Evolutionary conservation across 2,113 vertebrate genomes (phyloP), one percentile per base, ranked within the genome.

Genomic region (Leptocoma aspasia): DNA sequence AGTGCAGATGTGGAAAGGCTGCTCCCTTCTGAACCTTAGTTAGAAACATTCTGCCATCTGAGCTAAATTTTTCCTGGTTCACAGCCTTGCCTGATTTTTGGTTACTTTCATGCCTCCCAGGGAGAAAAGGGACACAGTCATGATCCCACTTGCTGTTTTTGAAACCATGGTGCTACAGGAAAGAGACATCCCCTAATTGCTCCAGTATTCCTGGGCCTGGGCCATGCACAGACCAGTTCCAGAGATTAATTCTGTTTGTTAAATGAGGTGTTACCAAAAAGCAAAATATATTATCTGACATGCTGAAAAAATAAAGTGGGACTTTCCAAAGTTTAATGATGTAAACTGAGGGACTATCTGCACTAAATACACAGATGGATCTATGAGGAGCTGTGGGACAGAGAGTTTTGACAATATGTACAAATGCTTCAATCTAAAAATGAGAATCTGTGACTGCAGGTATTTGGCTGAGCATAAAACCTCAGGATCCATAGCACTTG

Each of bases 101-200:
- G 18, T 61, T 70, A 19, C 20, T 27, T 47, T 65, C 15, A 4
- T 13, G 15, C 21, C 4, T 42, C 14, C 5, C 23, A 73, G 31
- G 28, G 16, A 33, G 31, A 76, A 80, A 9, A 22, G 6, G 6
- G 8, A 50, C 8, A 24, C 54, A 83, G 19, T 13, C 57, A 22
- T 0, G 10, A 45, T n/a, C 21, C 22, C 15, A 7, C 26, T 65
- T 79, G 8, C 18, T 89, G 14, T 23, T 19, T 70, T 60, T 54
- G 35, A 71, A 80, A 64, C 3, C 0, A 2, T 20, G 64, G 44
- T 17, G 35, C 44, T 47, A 6, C 16, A 23, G 27, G 30, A 37
- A 56, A 33, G 24, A 47, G 20, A 19, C 24, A 23, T 10, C 8
- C 7, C 9, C 9, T 22, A 33, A 31, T 8, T 0, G 0, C 17